Conservation (phyloP, 2,797 vertebrate genomes). For the Vireo griseus region DNA sequence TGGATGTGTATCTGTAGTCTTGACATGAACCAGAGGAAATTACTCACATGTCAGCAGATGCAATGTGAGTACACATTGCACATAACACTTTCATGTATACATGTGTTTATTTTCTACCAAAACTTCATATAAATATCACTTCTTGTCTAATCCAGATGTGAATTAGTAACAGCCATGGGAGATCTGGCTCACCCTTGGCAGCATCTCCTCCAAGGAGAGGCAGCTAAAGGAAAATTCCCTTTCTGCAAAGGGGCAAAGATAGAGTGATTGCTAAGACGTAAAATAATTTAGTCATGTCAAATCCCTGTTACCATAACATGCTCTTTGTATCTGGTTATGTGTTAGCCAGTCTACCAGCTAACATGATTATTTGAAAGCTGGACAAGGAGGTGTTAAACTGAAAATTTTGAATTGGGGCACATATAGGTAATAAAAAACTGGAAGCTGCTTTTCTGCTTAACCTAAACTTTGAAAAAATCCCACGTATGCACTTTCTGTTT, state of each 20-base stretch:
- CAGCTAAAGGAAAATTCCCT: neutral
- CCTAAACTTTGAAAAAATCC: neutral
- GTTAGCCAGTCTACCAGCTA: neutral
- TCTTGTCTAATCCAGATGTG: neutral
- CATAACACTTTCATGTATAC: neutral
- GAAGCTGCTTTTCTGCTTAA: constrained; percentile 45
- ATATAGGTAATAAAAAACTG: neutral
- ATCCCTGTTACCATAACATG: neutral
- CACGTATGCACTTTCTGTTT: constrained; percentile 16
- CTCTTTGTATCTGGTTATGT: neutral
- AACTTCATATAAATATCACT: neutral
- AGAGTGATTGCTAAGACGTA: neutral
- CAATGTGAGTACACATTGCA: neutral
- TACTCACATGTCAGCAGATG: neutral
- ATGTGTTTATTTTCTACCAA: neutral
- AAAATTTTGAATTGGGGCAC: neutral
- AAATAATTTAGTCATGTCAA: neutral
- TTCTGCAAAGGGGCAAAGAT: neutral
- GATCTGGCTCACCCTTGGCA: neutral
- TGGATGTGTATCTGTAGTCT: neutral
- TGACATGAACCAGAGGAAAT: neutral
- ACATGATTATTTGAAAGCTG: neutral
- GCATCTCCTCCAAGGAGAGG: neutral
- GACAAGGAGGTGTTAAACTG: neutral
- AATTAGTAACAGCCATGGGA: neutral